Percentiles rank a stretch among this genome's conserved stretches.
Conservation (phyloP, 2,888 invertebrate species). For the Sacculina carcini region DNA sequence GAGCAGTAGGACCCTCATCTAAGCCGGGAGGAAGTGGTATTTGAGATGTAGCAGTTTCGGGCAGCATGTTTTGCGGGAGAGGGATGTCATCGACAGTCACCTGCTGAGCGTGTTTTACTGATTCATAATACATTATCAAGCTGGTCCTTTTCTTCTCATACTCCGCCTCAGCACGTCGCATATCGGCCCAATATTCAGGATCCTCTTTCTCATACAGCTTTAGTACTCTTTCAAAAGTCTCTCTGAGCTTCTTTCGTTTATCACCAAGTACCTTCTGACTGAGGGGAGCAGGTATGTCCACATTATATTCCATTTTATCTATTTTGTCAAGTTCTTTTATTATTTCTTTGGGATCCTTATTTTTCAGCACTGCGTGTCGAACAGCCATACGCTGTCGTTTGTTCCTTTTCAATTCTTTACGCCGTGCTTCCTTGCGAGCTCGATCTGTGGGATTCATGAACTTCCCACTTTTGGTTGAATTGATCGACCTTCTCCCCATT, state of each 20-base stretch:
- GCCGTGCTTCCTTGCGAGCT: slow-evolving; percentile 92
- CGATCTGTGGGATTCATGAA: slow-evolving; percentile 99
- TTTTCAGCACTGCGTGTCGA: slow-evolving; percentile 81
- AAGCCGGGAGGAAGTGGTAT: slow-evolving; percentile 19
- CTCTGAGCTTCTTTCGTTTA: slow-evolving; percentile 77
- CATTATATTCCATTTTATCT: slow-evolving; percentile 95
- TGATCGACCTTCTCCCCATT: slow-evolving; percentile 89
- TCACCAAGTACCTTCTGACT: slow-evolving; percentile 92
- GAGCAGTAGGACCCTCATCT: slow-evolving; percentile 24
- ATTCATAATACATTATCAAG: slow-evolving; percentile 74
- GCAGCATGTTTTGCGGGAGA: slow-evolving; percentile 13
- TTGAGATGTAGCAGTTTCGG: slow-evolving; percentile 14
- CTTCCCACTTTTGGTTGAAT: slow-evolving; percentile 99
- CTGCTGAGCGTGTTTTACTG: slow-evolving; percentile 79
- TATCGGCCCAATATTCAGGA: slow-evolving; percentile 69
- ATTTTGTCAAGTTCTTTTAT: slow-evolving; percentile 89
- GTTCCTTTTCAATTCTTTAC: slow-evolving; percentile 92
- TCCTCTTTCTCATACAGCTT: slow-evolving; percentile 92
- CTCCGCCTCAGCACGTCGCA: slow-evolving; percentile 69
- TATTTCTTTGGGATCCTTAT: slow-evolving; percentile 85
- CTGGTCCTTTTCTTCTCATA: slow-evolving; percentile 69
- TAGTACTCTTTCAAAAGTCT: slow-evolving; percentile 77
- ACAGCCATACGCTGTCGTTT: slow-evolving; percentile 91
- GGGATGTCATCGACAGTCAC: slow-evolving; percentile 29
- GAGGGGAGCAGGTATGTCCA: slow-evolving; percentile 70